Evolutionary conservation across 2,113 vertebrate species (phyloP).

Genomic region (Syngnathoides biaculeatus): DNA sequence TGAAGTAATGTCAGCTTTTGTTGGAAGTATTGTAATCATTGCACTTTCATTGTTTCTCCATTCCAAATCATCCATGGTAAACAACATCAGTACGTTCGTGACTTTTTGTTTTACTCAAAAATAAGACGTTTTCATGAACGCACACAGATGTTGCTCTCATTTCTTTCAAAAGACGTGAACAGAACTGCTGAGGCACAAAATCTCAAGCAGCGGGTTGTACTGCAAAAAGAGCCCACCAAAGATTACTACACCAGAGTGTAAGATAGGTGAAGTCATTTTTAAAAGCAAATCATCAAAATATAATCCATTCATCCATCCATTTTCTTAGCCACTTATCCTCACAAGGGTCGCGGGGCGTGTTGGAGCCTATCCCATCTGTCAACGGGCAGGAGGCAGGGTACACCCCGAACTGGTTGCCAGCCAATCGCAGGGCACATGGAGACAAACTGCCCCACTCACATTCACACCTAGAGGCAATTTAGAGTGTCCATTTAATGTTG

Average conservation of each 20-base stretch:
- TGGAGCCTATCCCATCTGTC: no score
- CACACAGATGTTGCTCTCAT: conserved; percentile 30
- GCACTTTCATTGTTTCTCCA: neutral
- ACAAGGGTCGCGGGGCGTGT: no score
- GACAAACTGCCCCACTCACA: no score
- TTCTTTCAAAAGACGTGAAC: conserved; percentile 23
- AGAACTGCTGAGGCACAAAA: conserved; percentile 36
- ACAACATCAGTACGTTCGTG: neutral
- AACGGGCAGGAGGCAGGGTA: no score
- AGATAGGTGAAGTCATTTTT: neutral
- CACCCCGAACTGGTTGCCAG: no score
- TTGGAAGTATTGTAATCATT: neutral
- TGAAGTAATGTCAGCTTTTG: neutral
- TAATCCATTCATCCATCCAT: no score
- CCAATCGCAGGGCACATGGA: no score
- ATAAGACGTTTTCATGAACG: conserved; percentile 36
- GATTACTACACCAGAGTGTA: neutral
- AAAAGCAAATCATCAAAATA: neutral
- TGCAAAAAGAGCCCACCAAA: conserved; percentile 3
- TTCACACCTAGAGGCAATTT: no score
- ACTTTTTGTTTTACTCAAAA: conserved; percentile 13
- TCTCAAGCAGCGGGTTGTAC: conserved; percentile 28
- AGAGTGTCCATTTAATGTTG: no score
- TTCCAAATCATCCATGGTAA: neutral
- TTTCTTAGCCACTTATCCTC: no score